Conservation (phyloP, 2,113 vertebrate species). For the Marmota flaviventris region DNA sequence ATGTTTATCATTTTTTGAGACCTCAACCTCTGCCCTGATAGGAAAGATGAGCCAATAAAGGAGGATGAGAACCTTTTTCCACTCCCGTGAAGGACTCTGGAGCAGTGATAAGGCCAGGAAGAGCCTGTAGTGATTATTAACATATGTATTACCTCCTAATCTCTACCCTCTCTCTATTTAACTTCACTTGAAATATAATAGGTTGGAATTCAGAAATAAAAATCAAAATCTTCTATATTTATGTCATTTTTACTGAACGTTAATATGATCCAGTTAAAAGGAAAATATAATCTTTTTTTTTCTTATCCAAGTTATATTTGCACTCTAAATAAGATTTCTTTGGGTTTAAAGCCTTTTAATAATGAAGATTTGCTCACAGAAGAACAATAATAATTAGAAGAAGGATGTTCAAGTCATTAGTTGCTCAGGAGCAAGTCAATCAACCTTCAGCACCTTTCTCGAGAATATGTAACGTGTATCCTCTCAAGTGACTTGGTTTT, state of each 20-base stretch:
- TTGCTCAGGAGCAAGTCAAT: background rate
- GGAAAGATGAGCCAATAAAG: background rate
- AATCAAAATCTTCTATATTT: background rate
- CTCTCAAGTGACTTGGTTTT: slow-evolving; percentile 45
- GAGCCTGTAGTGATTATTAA: background rate
- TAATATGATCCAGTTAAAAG: background rate
- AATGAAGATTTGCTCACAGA: background rate
- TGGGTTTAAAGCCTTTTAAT: background rate
- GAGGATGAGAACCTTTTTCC: background rate
- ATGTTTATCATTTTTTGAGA: background rate
- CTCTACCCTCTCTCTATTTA: background rate
- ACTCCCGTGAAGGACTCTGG: background rate
- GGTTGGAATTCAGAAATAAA: slow-evolving; percentile 35
- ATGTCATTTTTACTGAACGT: background rate
- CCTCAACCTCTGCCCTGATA: background rate
- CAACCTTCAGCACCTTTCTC: slow-evolving; percentile 25
- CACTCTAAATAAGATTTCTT: background rate
- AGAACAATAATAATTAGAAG: slow-evolving; percentile 9
- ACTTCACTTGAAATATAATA: slow-evolving; percentile 4
- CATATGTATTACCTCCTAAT: background rate
- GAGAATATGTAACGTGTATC: background rate
- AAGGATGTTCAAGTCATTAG: background rate
- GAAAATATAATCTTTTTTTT: background rate
- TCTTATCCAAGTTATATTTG: background rate
- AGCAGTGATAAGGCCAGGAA: background rate